Percentiles rank a stretch among this genome's conserved stretches.
These are phyloP conservation scores for Allacma fusca DNA, from an alignment of 2,888 invertebrate genomes.

Conservation along the genomic window DNA sequence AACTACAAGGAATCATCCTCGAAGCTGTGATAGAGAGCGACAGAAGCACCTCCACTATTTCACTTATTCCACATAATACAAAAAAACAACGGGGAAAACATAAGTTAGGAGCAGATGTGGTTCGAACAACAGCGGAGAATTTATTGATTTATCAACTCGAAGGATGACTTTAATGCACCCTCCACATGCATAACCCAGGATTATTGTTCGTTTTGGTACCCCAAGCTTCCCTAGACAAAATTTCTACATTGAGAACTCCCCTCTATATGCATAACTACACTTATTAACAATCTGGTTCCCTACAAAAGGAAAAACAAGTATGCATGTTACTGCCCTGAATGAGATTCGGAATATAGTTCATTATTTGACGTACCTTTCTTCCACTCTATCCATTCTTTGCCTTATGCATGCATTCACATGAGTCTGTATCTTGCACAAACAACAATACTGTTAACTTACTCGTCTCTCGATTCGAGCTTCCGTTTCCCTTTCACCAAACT, in stretches of 20 bases:
- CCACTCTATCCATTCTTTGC: not conserved
- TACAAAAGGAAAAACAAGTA: not conserved
- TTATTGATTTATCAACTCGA: conserved; percentile 40
- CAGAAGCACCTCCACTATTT: not conserved
- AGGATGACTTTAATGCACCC: conserved; percentile 32
- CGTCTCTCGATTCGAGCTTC: not conserved
- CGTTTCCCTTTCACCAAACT: conserved; percentile 12
- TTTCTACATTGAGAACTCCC: conserved; percentile 8
- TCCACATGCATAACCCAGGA: conserved; percentile 16
- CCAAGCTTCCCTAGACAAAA: conserved; percentile 23
- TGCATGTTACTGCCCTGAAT: not conserved
- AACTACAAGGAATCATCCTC: no score
- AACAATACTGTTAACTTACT: not conserved
- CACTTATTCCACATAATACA: not conserved
- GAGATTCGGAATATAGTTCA: not conserved
- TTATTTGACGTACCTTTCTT: not conserved
- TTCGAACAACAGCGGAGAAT: conserved; percentile 20
- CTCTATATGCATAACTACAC: not conserved
- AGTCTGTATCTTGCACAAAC: not conserved
- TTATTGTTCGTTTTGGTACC: conserved; percentile 15
- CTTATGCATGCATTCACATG: not conserved
- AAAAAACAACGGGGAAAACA: conserved; percentile 1
- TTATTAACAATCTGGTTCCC: not conserved
- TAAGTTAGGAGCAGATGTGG: conserved; percentile 25
- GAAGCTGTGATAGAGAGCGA: no score